A percentile compares a stretch with the other conserved stretches of the same genome.
Evolutionary conservation across 2,797 vertebrate genomes (phyloP).

Genomic region (Sebastolobus alascanus): DNA sequence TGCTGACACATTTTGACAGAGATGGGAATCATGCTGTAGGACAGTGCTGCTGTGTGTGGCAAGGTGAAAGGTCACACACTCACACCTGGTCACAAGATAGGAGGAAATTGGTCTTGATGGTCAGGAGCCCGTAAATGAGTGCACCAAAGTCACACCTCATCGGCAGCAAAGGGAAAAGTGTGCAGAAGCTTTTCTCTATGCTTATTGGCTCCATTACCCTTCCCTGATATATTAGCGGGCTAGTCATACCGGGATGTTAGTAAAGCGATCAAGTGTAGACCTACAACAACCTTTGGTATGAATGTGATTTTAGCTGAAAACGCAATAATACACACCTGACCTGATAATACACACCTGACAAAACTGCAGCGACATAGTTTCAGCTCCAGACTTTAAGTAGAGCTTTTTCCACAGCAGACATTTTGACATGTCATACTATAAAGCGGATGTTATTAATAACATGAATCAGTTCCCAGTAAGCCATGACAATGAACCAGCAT

Average conservation of each 20-base stretch:
- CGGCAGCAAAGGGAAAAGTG: neutral
- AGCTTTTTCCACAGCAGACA: neutral
- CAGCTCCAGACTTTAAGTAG: neutral
- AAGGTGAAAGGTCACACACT: slow-evolving; percentile 18
- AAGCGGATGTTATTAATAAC: neutral
- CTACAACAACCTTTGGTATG: neutral
- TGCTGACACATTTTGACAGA: slow-evolving; percentile 18
- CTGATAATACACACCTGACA: neutral
- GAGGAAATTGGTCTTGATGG: neutral
- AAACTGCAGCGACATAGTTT: neutral
- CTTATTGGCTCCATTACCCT: neutral
- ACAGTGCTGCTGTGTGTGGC: slow-evolving; percentile 6
- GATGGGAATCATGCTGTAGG: slow-evolving; percentile 33
- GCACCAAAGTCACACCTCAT: neutral
- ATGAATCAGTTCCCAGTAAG: neutral
- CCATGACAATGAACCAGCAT: neutral
- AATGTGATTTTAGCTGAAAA: neutral
- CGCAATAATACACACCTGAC: neutral
- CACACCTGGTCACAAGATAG: neutral
- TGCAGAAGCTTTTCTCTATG: neutral
- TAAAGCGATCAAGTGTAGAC: neutral
- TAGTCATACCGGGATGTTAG: neutral
- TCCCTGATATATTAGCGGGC: neutral
- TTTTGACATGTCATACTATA: neutral
- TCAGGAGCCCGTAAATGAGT: neutral